Evolutionary conservation across 2,888 invertebrate species (phyloP), one percentile per base, ranked within the genome.

Genomic region (Aleiodes leptofemur): DNA sequence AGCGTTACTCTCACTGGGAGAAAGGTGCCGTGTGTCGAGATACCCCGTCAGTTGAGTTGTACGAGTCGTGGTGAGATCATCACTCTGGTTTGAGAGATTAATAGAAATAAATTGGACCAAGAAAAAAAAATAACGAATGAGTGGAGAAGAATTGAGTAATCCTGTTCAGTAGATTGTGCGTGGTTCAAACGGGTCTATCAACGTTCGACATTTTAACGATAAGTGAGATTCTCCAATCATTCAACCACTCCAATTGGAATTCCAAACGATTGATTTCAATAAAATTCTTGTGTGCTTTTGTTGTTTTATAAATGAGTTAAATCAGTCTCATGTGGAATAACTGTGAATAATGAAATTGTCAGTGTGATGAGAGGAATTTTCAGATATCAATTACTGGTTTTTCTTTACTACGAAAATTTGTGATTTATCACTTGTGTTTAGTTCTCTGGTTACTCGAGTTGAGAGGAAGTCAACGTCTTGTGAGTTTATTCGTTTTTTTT

Each of bases 41-140:
- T 31, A 66, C 72, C 29, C 31, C 71, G 71, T 71, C 66, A 84
- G 85, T 85, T 80, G 83, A 83, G 80, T 85, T 80, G 84, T 81
- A 82, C 83, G 82, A 79, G 81, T 81, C 74, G 74, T 75, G 59
- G 74, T 71, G 74, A 70, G 70, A 77, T 77, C 78, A 78, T 34
- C 68, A 43, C 43, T 64, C 43, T 43, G 43, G 43, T 7, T 43
- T 43, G 43, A 43, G 43, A 43, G 7, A 9, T 6, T 0, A 43
- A 43, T 9, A 43, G 9, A 8, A 43, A 43, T 43, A 6, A 6
- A 34, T 43, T 8, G 43, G 43, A 43, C 0, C 11, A 8, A 43
- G 8, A 43, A 43, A 43, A 43, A 11, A 43, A 43, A 9, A 43
- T 43, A 8, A 43, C 43, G 43, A 43, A 43, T 43, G 43, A 43